These are phyloP conservation scores for Caenorhabditis sp. DNA, from an alignment of 2,888 invertebrate species.

Conservation along the genomic window DNA sequence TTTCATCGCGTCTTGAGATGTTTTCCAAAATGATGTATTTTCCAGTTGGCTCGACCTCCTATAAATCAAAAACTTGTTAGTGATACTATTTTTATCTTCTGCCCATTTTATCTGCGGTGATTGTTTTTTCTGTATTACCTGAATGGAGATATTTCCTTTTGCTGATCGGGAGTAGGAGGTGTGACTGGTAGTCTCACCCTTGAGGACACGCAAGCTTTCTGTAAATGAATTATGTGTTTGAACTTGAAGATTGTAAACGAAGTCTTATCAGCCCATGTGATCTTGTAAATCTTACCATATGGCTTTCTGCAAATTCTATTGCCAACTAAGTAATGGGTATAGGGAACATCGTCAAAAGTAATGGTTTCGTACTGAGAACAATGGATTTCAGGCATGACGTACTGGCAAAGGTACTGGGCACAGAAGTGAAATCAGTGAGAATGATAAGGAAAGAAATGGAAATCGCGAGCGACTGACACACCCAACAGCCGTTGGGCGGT, in stretches of 20 bases:
- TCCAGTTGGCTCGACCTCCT: constrained; percentile 84
- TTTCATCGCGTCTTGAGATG: constrained; percentile 83
- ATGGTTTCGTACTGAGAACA: constrained; percentile 54
- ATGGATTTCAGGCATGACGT: constrained; percentile 51
- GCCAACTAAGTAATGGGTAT: constrained; percentile 61
- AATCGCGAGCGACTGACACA: constrained; percentile 49
- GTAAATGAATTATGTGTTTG: constrained; percentile 2
- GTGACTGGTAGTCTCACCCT: constrained; percentile 85
- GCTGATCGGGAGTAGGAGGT: constrained; percentile 85
- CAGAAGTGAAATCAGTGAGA: constrained; percentile 12
- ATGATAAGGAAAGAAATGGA: constrained; percentile 27
- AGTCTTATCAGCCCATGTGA: constrained; percentile 6
- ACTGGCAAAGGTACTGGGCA: background rate
- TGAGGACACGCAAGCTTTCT: constrained; percentile 74
- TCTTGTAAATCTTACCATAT: constrained; percentile 48
- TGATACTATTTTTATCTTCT: constrained; percentile 4
- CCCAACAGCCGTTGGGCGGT: constrained; percentile 45
- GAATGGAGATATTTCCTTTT: constrained; percentile 85
- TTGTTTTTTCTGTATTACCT: constrained; percentile 49
- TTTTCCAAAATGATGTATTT: constrained; percentile 84
- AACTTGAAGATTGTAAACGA: background rate
- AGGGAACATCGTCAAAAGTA: constrained; percentile 64
- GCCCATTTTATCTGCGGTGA: background rate
- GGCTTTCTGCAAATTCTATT: constrained; percentile 60
- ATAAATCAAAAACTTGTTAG: background rate